Evolutionary conservation across 2,797 vertebrate species (phyloP), one percentile per base, ranked within the genome.

Genomic region (Anabas testudineus): DNA sequence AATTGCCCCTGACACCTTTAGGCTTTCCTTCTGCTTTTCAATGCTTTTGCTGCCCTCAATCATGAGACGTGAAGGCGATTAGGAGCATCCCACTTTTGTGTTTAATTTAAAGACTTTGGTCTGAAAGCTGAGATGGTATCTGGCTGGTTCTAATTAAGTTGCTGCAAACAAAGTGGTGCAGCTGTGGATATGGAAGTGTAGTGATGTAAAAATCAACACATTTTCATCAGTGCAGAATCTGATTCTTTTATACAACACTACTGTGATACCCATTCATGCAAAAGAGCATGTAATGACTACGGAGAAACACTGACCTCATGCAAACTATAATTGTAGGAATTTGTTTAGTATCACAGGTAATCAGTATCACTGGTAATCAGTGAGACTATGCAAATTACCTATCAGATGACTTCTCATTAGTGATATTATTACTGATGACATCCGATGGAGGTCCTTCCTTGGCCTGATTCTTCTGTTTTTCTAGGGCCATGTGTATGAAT

Each of bases 1-100:
- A 32, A 70, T 46, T 59, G 18, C 34, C 73, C 24, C 58, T 45
- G 47, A 82, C 76, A 68, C 67, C 26, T 48, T 9, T 8, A 19
- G 59, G 36, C 57, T 67, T 32, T 19, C 19, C 37, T 19, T 32
- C n/a, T 18, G 5, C 26, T 10, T 56, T 36, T 5, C 54, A 63
- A 66, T 37, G 30, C 42, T 28, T 24, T 49, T 30, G 19, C 42
- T 28, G 10, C 10, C 30, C 42, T 21, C 36, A 16, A 4, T 22
- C 19, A 10, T 30, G 28, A 42, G 51, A 55, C 24, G 39, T 21
- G 21, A 57, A 41, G 30, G 46, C 2, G 13, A 78, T 16, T 26
- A 22, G 37, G 3, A 47, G 30, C n/a, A 3, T 1, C 7, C 13
- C 41, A 32, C 39, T 10, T 63, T 8, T 36, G 47, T 37, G 57